Evolutionary conservation across 2,113 vertebrate genomes (phyloP).

Genomic region (Haemorhous mexicanus): DNA sequence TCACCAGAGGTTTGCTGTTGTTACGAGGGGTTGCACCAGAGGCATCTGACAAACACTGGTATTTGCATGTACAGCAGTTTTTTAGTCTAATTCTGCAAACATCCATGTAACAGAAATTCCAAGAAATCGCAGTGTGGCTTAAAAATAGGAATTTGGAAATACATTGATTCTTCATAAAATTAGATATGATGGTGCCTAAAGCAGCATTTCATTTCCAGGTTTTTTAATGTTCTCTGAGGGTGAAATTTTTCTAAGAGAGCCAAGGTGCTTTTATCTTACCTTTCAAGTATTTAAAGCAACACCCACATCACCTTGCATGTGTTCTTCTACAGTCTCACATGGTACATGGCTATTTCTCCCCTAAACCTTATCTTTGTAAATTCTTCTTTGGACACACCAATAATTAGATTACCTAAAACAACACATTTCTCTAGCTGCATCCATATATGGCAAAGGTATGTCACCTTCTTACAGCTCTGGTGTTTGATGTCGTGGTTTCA

Average conservation of each 20-base stretch:
- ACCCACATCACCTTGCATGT: not conserved
- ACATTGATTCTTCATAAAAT: not conserved
- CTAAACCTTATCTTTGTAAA: not conserved
- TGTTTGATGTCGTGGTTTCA: not conserved
- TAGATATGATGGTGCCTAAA: not conserved
- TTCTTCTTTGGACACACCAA: not conserved
- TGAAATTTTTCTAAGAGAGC: not conserved
- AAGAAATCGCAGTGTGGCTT: not conserved
- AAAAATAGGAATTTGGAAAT: not conserved
- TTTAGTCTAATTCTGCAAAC: not conserved
- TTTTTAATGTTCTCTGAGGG: not conserved
- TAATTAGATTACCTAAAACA: not conserved
- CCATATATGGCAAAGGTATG: not conserved
- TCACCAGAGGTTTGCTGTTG: not conserved
- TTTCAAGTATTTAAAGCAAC: not conserved
- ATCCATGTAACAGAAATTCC: not conserved
- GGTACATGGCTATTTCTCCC: not conserved
- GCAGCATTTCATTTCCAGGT: not conserved
- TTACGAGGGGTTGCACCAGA: not conserved
- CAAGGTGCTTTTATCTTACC: not conserved
- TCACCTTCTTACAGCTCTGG: not conserved
- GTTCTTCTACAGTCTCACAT: not conserved
- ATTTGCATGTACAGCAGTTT: not conserved
- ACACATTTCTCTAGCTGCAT: not conserved
- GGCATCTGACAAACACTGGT: not conserved